Evolutionary conservation across 2,113 vertebrate species (phyloP).

Genomic region (Sorex araneus): DNA sequence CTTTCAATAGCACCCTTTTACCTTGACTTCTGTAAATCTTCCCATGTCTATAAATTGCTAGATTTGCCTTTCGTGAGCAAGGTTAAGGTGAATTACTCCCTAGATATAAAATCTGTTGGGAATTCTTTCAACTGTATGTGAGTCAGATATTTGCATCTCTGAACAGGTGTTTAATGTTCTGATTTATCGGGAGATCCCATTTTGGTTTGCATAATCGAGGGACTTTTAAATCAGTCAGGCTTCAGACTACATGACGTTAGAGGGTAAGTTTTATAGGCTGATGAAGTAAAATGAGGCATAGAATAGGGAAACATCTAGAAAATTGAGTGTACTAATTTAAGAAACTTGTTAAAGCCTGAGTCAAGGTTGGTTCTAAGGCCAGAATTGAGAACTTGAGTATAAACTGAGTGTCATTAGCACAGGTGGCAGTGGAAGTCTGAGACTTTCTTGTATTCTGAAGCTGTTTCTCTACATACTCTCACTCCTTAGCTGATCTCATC

Average conservation of each 20-base stretch:
- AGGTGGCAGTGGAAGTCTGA: background rate
- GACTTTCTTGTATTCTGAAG: background rate
- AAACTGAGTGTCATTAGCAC: constrained; percentile 33
- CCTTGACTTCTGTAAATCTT: constrained; percentile 29
- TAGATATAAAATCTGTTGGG: constrained; percentile 25
- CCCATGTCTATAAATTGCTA: background rate
- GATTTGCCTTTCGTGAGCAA: constrained; percentile 60
- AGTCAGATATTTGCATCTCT: constrained; percentile 66
- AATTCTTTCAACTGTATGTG: constrained; percentile 48
- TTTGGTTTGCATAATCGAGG: constrained; percentile 46
- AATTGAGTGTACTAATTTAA: background rate
- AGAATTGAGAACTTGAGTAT: background rate
- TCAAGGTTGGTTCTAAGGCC: background rate
- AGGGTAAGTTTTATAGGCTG: constrained; percentile 22
- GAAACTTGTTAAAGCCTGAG: background rate
- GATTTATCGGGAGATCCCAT: constrained; percentile 58
- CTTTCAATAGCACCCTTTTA: constrained; percentile 31
- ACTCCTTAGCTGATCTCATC: background rate
- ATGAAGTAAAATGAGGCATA: constrained; percentile 22
- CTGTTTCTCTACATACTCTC: background rate
- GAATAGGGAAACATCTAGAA: constrained; percentile 45
- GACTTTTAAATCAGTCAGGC: constrained; percentile 67
- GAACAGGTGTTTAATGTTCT: constrained; percentile 69
- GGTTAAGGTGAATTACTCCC: constrained; percentile 61
- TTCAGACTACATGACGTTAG: constrained; percentile 29